These are phyloP conservation scores for Callyntrura sp. DNA, from an alignment of 2,888 invertebrate genomes.

Conservation along the genomic window DNA sequence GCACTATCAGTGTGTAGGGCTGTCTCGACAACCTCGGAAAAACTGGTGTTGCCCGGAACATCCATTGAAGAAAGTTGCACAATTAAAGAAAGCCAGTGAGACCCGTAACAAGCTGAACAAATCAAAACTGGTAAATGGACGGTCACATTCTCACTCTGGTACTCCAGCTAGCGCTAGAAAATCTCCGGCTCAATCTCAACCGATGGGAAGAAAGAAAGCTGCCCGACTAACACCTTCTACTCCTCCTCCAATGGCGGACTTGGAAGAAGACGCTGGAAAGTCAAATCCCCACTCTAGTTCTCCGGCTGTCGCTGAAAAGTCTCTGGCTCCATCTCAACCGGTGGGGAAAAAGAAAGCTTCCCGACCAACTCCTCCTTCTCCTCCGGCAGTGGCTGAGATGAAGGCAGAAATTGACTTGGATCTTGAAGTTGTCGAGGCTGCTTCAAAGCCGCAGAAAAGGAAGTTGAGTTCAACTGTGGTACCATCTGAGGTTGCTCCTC, in stretches of 20 bases:
- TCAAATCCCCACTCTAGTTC: no score
- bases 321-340: not conserved
- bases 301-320: no score
- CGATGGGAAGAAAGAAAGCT: not conserved
- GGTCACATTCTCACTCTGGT: not conserved
- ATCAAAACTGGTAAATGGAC: not conserved
- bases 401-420: not conserved
- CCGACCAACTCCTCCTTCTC: conserved; percentile 24
- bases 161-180: not conserved
- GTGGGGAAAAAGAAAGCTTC: not conserved
- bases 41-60: conserved; percentile 80
- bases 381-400: not conserved
- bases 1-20: conserved; percentile 78
- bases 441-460: not conserved
- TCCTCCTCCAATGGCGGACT: not conserved
- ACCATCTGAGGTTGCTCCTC: not conserved
- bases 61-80: not conserved
- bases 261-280: no score
- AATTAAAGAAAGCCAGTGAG: not conserved
- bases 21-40: conserved; percentile 69
- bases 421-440: not conserved
- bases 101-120: not conserved
- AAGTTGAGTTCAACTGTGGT: not conserved
- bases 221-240: conserved; percentile 22
- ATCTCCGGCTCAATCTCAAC: not conserved